phyloP scores from a whole-genome alignment of 92 coral and sea anemone species.

The Montipora capitata region DNA sequence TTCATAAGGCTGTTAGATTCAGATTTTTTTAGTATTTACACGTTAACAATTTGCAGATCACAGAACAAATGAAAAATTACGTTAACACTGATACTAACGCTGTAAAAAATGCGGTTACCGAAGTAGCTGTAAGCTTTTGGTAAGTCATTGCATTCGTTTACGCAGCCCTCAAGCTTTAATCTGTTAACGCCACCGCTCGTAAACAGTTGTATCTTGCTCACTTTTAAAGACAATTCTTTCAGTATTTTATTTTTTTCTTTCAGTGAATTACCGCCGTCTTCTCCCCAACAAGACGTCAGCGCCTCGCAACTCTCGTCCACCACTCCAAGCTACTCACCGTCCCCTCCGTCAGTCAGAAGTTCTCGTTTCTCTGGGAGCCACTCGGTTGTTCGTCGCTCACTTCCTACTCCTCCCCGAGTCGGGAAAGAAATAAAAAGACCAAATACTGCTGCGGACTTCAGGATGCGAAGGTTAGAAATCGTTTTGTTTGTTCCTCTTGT shows the following conservation, averaged over 20 bases:
- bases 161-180: too few relatives aligned
- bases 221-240: too few relatives aligned
- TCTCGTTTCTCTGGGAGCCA: conserved; percentile 59
- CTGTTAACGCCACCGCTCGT: too few relatives aligned
- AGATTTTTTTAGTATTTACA: too few relatives aligned
- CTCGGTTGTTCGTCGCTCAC: conserved; percentile 78
- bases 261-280: conserved; percentile 58
- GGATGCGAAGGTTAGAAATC: conserved; percentile 73
- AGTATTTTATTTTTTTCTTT: not conserved
- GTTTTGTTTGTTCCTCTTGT: not conserved
- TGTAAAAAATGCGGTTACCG: too few relatives aligned
- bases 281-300: conserved; percentile 52
- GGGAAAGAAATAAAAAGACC: conserved; percentile 78
- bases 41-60: too few relatives aligned
- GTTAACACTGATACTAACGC: too few relatives aligned
- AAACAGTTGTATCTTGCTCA: too few relatives aligned
- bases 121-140: too few relatives aligned
- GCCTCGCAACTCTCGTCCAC: conserved; percentile 40
- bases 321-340: conserved; percentile 77
- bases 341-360: conserved; percentile 80
- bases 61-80: too few relatives aligned
- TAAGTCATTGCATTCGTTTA: too few relatives aligned
- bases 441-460: conserved; percentile 79
- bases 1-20: too few relatives aligned
- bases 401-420: conserved; percentile 86